These are phyloP conservation scores for Emydura subglobosa DNA, from an alignment of 2,113 vertebrate genomes.

Conservation along the genomic window DNA sequence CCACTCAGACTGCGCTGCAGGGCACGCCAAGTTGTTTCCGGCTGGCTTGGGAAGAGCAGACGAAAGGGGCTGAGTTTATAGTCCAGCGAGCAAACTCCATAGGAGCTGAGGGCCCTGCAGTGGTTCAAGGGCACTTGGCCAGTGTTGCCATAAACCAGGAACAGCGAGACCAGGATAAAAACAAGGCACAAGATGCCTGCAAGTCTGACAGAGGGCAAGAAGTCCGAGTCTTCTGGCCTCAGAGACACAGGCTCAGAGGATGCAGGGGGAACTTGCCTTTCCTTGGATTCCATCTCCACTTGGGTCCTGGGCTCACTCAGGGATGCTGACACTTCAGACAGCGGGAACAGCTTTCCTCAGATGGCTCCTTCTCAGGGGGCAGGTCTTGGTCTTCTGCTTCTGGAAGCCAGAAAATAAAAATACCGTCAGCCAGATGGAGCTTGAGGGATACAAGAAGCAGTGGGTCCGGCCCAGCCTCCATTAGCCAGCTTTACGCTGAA, in stretches of 20 bases:
- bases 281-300: not conserved
- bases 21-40: not conserved
- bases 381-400: not conserved
- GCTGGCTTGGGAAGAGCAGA: conserved; percentile 12
- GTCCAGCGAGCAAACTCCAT: too few species aligned
- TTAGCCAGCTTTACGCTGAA: not conserved
- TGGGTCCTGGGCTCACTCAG: too few species aligned
- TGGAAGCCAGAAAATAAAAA: not conserved
- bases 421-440: not conserved
- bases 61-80: not conserved
- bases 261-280: not conserved
- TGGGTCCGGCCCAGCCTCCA: not conserved
- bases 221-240: conserved; percentile 2
- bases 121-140: not conserved
- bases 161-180: not conserved
- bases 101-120: not conserved
- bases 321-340: not conserved
- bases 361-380: too few species aligned
- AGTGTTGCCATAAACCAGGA: not conserved
- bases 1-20: not conserved
- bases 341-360: not conserved
- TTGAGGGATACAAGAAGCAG: not conserved
- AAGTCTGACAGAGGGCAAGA: conserved; percentile 9
- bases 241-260: not conserved
- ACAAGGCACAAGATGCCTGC: not conserved